Evolutionary conservation across 2,797 vertebrate genomes (phyloP), one percentile per base, ranked within the genome.

Genomic region (Pseudomugil gertrudae): DNA sequence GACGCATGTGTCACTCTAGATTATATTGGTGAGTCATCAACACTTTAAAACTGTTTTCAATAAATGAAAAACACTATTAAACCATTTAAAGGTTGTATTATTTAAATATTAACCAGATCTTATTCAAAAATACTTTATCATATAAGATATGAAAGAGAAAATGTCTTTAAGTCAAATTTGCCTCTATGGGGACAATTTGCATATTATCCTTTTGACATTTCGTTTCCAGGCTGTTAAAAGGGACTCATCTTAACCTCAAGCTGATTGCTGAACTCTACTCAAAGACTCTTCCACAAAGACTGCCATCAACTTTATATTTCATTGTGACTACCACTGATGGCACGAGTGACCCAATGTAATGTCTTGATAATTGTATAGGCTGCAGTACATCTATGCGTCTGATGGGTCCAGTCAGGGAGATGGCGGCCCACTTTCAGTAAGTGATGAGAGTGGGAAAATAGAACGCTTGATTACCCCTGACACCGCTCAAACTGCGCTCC

Each of bases 381-480:
- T 72, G 66, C 43, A 24, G 53, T 43, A 17, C 36, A 52, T 50
- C 71, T 62, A 83, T 56, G 59, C 50, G 74, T 68, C 29, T 69
- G 54, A 32, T 48, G 56, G 38, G 84, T 83, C 87, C 79, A 79
- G 89, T 87, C 76, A 40, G 74, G 84, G 84, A 85, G 66, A 74
- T 69, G 81, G 84, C 83, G 89, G 85, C 91, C 92, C 90, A 93
- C 86, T 93, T 94, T 86, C 80, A 69, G 79, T 86, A 87, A 84
- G 70, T 90, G 90, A 94, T 93, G 90, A 90, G 85, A 87, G 90
- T 76, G 78, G 89, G 87, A 92, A 93, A 94, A 93, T 93, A 93
- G 92, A 89, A 86, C 77, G 78, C 87, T 87, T 93, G 90, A 94
- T 93, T 94, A 92, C 92, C 92, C 91, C 83, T 66, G 89, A 91